phyloP scores from a whole-genome alignment of 2,797 vertebrate species.

The Liasis olivaceus region DNA sequence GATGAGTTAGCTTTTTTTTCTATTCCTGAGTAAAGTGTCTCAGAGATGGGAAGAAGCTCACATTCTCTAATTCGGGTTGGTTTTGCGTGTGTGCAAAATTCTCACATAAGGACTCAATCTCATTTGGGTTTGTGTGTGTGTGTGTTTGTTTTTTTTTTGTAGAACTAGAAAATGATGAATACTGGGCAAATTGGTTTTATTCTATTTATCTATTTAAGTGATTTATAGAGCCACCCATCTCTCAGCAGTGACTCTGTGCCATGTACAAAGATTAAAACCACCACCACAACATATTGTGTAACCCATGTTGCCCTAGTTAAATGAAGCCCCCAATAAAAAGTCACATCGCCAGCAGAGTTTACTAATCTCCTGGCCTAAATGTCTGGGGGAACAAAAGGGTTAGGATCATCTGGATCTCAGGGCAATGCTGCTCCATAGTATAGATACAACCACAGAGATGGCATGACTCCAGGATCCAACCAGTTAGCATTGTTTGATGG shows the following conservation, averaged over 20 bases:
- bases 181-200: not conserved
- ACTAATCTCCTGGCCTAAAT: not conserved
- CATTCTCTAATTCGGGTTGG: not conserved
- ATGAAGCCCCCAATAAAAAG: not conserved
- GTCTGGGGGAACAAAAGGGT: not conserved
- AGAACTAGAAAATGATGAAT: not conserved
- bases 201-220: not conserved
- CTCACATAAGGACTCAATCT: not conserved
- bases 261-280: not conserved
- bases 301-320: not conserved
- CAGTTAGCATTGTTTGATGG: not conserved
- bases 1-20: not conserved
- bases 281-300: not conserved
- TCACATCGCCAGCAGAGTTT: not conserved
- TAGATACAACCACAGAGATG: not conserved
- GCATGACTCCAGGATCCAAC: not conserved
- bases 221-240: too few relatives aligned
- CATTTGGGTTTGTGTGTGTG: not conserved
- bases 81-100: not conserved
- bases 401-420: not conserved
- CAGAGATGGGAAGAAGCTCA: not conserved
- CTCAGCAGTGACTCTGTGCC: not conserved
- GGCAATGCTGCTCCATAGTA: not conserved
- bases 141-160: not conserved
- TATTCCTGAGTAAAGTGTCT: not conserved